phyloP scores from a whole-genome alignment of 2,113 vertebrate species.

The Ptychochromis oligacanthus region DNA sequence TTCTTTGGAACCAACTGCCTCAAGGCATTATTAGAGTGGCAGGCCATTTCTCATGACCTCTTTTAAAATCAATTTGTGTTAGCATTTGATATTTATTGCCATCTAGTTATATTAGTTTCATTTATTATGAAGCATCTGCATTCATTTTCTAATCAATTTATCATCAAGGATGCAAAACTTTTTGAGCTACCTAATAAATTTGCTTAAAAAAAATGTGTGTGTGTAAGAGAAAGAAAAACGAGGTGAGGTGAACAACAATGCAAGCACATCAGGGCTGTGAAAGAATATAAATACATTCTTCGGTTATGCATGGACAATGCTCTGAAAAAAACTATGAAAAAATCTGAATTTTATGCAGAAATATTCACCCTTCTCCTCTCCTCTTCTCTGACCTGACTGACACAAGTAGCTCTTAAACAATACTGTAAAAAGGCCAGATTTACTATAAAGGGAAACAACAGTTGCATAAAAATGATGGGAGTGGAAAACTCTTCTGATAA shows the following conservation, averaged over 20 bases:
- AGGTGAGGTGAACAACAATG: background rate
- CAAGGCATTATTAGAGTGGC: slow-evolving; percentile 15
- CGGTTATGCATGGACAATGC: background rate
- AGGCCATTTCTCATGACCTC: slow-evolving; percentile 21
- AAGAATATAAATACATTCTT: background rate
- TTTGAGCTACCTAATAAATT: background rate
- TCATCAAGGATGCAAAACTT: background rate
- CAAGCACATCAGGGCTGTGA: background rate
- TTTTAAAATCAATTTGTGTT: slow-evolving; percentile 37
- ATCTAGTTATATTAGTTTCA: slow-evolving; percentile 1
- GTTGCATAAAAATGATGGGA: background rate
- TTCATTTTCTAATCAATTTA: slow-evolving; percentile 22
- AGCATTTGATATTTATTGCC: slow-evolving; percentile 29
- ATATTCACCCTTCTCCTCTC: background rate
- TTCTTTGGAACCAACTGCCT: slow-evolving; percentile 1
- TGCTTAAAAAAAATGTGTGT: background rate
- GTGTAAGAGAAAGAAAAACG: background rate
- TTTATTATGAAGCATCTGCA: slow-evolving; percentile 6
- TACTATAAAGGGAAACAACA: background rate
- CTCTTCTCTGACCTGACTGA: background rate
- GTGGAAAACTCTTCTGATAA: background rate
- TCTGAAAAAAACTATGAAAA: background rate
- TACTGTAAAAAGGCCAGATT: background rate
- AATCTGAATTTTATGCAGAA: background rate
- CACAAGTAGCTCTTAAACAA: background rate